Evolutionary conservation across 2,888 invertebrate species (phyloP).

Genomic region (Synanthedon andrenaeformis): DNA sequence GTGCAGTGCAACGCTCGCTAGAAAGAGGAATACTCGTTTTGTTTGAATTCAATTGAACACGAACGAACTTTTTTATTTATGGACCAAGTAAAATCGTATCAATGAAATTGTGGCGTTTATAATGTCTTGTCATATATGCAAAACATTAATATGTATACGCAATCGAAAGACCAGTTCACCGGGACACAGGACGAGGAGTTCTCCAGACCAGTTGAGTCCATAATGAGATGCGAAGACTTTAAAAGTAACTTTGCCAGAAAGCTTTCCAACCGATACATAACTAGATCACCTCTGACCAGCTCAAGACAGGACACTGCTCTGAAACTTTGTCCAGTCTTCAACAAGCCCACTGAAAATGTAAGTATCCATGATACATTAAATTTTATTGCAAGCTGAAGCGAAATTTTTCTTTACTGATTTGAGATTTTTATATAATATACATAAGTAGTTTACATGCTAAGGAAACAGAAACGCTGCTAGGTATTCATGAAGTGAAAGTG

Average conservation of each 20-base stretch:
- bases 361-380: slow-evolving; percentile 18
- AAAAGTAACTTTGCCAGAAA: slow-evolving; percentile 62
- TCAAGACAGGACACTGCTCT: slow-evolving; percentile 29
- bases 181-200: slow-evolving; percentile 36
- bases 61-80: no score
- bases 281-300: slow-evolving; percentile 28
- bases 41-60: no score
- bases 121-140: slow-evolving; percentile 22
- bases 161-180: slow-evolving; percentile 21
- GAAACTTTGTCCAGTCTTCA: slow-evolving; percentile 27
- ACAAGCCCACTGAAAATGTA: slow-evolving; percentile 26
- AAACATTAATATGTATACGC: slow-evolving; percentile 34
- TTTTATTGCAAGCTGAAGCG: slow-evolving; percentile 1
- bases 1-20: no score
- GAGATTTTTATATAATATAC: no score
- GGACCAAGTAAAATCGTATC: slow-evolving; percentile 14
- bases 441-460: slow-evolving; percentile 5
- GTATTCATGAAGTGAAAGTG: not conserved
- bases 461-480: not conserved
- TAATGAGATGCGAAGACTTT: slow-evolving; percentile 62
- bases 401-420: not conserved
- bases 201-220: slow-evolving; percentile 53
- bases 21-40: no score
- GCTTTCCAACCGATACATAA: slow-evolving; percentile 53
- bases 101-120: slow-evolving; percentile 24